phyloP scores from a whole-genome alignment of 2,797 vertebrate species.

The Podarcis siculus region DNA sequence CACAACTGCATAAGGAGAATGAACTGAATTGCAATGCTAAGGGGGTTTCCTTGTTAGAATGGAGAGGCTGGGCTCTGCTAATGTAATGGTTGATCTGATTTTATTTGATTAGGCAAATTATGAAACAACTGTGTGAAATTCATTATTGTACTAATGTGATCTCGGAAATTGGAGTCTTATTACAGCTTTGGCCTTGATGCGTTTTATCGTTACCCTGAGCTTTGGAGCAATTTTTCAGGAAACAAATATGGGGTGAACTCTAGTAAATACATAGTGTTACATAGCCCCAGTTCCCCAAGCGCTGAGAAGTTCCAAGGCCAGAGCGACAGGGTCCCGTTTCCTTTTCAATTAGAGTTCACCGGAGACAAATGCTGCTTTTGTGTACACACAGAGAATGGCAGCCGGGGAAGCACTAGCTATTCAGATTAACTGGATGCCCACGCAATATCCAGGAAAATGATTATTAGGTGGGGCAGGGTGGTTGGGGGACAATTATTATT shows the following conservation, averaged over 20 bases:
- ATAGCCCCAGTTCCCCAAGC: neutral
- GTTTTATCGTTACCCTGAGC: slow-evolving; percentile 22
- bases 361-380: neutral
- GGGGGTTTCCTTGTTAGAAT: slow-evolving; percentile 46
- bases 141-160: slow-evolving; percentile 57
- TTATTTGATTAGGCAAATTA: slow-evolving; percentile 73
- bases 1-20: slow-evolving; percentile 45
- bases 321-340: neutral
- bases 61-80: slow-evolving; percentile 50
- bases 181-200: slow-evolving; percentile 36
- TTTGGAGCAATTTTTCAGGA: neutral
- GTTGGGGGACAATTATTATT: too few relatives aligned
- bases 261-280: neutral
- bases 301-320: neutral
- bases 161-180: slow-evolving; percentile 64
- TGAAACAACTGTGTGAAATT: slow-evolving; percentile 72
- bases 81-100: slow-evolving; percentile 65
- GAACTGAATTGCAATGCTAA: slow-evolving; percentile 53
- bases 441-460: neutral
- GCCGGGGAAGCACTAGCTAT: neutral
- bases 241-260: neutral
- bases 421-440: neutral
- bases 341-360: neutral
- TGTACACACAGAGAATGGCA: neutral
- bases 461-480: neutral